These are phyloP conservation scores for Recurvirostra avosetta DNA, from an alignment of 2,113 vertebrate genomes.

Conservation along the genomic window DNA sequence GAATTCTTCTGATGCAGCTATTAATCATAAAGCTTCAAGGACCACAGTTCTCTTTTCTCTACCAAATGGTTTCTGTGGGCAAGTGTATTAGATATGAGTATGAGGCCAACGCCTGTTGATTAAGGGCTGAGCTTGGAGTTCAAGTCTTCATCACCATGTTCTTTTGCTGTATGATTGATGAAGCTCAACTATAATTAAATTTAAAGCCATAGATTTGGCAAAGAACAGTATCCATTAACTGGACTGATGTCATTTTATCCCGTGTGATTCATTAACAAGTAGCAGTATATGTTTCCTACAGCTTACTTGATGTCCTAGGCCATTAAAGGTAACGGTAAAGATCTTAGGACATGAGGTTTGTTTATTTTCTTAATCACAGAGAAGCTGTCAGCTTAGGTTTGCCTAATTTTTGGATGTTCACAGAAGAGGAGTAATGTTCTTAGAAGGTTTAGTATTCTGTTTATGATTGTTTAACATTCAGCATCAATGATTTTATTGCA, in stretches of 20 bases:
- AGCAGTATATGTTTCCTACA: constrained; percentile 31
- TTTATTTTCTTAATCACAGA: not conserved
- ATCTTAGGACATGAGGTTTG: not conserved
- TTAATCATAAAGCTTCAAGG: not conserved
- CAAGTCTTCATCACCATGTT: not conserved
- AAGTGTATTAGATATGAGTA: not conserved
- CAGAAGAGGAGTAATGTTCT: constrained; percentile 38
- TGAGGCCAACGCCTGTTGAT: constrained; percentile 14
- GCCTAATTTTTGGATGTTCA: constrained; percentile 13
- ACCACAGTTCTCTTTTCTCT: not conserved
- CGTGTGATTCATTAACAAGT: constrained; percentile 63
- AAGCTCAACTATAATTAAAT: constrained; percentile 55
- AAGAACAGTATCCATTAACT: constrained; percentile 41
- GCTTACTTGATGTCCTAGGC: constrained; percentile 41
- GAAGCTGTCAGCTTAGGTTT: not conserved
- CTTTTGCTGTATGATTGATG: constrained; percentile 52
- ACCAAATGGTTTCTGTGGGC: not conserved
- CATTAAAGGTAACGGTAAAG: not conserved
- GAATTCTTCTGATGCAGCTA: not conserved
- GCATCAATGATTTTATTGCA: constrained; percentile 71
- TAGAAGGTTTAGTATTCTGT: constrained; percentile 63
- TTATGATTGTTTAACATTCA: constrained; percentile 74
- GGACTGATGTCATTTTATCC: constrained; percentile 63
- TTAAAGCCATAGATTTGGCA: constrained; percentile 61
- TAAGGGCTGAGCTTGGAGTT: constrained; percentile 30